A percentile compares a stretch with the other conserved stretches of the same genome.
These are phyloP conservation scores for Cataglyphis altisquamis DNA, from an alignment of 2,888 invertebrate species.

Conservation along the genomic window DNA sequence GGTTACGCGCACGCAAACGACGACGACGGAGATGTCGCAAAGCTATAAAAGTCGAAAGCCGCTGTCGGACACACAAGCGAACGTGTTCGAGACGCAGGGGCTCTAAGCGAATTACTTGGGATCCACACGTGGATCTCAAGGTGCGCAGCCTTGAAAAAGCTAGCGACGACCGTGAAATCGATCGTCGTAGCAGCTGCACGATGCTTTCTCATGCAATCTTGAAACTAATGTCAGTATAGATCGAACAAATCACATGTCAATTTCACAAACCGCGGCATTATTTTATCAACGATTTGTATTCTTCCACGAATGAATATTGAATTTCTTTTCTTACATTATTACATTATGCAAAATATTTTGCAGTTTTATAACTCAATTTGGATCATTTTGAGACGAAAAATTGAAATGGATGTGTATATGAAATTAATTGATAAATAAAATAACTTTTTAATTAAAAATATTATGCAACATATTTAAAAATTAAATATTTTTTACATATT, in stretches of 20 bases:
- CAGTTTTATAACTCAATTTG: neutral
- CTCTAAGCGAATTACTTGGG: slow-evolving; percentile 72
- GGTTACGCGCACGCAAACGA: slow-evolving; percentile 38
- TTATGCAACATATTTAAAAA: neutral
- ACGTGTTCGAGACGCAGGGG: slow-evolving; percentile 54
- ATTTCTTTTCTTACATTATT: neutral
- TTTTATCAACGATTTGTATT: slow-evolving; percentile 1
- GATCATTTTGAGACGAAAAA: too few species aligned
- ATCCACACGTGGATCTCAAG: slow-evolving; percentile 68
- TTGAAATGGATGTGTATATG: too few species aligned
- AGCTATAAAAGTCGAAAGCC: slow-evolving; percentile 69
- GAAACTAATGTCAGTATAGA: slow-evolving; percentile 15
- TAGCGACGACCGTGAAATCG: slow-evolving; percentile 72
- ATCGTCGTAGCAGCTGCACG: slow-evolving; percentile 48
- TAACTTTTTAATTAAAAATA: too few species aligned
- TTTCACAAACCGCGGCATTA: slow-evolving; percentile 10
- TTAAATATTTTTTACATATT: too few species aligned
- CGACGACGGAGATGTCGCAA: slow-evolving; percentile 51
- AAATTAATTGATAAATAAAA: too few species aligned
- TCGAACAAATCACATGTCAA: slow-evolving; percentile 37
- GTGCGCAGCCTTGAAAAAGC: slow-evolving; percentile 70
- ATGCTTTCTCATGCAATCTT: slow-evolving; percentile 44
- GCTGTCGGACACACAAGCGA: slow-evolving; percentile 41
- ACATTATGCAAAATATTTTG: neutral
- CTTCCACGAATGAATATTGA: neutral